Evolutionary conservation across 2,113 vertebrate genomes (phyloP).

Genomic region (Xyrauchen texanus): DNA sequence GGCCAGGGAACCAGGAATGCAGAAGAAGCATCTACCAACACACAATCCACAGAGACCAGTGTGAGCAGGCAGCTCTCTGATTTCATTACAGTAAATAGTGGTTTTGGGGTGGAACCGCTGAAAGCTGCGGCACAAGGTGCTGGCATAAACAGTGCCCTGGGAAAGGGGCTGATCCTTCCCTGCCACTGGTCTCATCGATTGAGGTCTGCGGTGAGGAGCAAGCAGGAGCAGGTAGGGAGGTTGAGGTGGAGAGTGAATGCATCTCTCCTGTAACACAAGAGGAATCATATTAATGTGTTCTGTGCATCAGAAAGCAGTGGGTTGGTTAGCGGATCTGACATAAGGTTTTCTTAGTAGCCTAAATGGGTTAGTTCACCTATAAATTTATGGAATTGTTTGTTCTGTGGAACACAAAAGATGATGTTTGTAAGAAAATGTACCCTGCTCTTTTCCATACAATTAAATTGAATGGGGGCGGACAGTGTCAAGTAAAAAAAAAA

Average conservation of each 20-base stretch:
- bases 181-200: conserved; percentile 47
- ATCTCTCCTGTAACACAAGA: conserved; percentile 18
- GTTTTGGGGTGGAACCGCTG: conserved; percentile 51
- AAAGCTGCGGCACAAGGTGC: conserved; percentile 48
- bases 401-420: too few species aligned
- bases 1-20: too few species aligned
- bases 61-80: conserved; percentile 37
- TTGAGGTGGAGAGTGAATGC: background rate
- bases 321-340: background rate
- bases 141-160: conserved; percentile 57
- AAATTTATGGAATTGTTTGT: too few species aligned
- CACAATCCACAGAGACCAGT: conserved; percentile 17
- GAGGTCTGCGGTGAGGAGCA: conserved; percentile 53
- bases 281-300: conserved; percentile 31
- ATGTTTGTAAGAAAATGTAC: too few species aligned
- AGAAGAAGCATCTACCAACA: background rate
- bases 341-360: background rate
- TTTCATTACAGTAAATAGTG: conserved; percentile 56
- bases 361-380: too few species aligned
- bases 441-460: too few species aligned
- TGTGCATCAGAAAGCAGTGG: background rate
- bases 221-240: background rate
- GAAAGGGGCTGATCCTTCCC: conserved; percentile 31
- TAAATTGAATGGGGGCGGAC: too few species aligned
- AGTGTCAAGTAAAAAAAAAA: too few species aligned